Percentiles rank a stretch among this genome's conserved stretches.
phyloP scores from a whole-genome alignment of 2,888 invertebrate species.

The Oeneis ivallda region DNA sequence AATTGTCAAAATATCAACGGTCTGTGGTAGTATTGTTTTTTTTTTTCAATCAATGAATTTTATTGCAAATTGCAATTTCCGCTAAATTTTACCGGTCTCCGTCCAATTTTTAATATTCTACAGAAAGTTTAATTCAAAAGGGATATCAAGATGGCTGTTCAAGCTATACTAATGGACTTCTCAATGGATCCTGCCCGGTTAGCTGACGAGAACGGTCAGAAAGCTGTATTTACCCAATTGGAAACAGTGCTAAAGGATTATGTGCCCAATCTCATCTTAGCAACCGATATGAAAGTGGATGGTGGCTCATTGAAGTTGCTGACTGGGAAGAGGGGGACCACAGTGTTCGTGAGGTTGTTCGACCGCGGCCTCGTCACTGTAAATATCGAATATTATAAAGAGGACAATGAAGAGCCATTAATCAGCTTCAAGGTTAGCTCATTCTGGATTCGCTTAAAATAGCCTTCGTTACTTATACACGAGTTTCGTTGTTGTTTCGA shows the following conservation, averaged over 20 bases:
- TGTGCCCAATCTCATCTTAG: slow-evolving; percentile 86
- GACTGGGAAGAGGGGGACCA: slow-evolving; percentile 86
- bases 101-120: slow-evolving; percentile 45
- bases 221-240: slow-evolving; percentile 84
- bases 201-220: slow-evolving; percentile 84
- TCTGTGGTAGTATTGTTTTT: slow-evolving; percentile 16
- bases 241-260: slow-evolving; percentile 87
- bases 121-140: slow-evolving; percentile 41
- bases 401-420: slow-evolving; percentile 86
- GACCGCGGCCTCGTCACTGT: slow-evolving; percentile 89
- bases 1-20: too few relatives aligned
- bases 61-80: slow-evolving; percentile 9
- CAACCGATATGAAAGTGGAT: slow-evolving; percentile 85
- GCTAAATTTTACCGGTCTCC: slow-evolving; percentile 54
- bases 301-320: slow-evolving; percentile 87
- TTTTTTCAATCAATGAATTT: too few relatives aligned
- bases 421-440: slow-evolving; percentile 88
- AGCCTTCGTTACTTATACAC: slow-evolving; percentile 28
- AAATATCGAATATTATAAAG: slow-evolving; percentile 91
- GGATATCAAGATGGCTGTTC: slow-evolving; percentile 84
- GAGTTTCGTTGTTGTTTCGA: slow-evolving; percentile 8
- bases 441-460: slow-evolving; percentile 41
- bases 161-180: slow-evolving; percentile 90
- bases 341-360: slow-evolving; percentile 87
- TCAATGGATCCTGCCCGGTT: slow-evolving; percentile 86